These are phyloP conservation scores for Harpagoxenus sublaevis DNA, from an alignment of 2,888 invertebrate species.

Conservation along the genomic window DNA sequence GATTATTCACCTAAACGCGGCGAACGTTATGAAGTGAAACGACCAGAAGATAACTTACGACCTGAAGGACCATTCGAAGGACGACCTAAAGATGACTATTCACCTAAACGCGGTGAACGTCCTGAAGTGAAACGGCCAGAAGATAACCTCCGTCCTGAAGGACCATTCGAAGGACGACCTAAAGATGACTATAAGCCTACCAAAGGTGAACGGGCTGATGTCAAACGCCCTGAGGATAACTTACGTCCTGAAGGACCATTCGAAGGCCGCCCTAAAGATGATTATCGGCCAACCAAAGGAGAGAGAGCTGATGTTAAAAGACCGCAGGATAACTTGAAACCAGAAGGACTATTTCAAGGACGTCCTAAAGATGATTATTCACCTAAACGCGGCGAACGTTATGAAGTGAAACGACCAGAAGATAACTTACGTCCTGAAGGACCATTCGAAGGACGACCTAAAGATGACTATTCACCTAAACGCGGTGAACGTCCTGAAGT, in stretches of 20 bases:
- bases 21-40: too few relatives aligned
- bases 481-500: slow-evolving; percentile 83
- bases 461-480: slow-evolving; percentile 86
- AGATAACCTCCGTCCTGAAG: slow-evolving; percentile 84
- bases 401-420: too few relatives aligned
- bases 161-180: slow-evolving; percentile 85
- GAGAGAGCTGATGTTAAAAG: too few relatives aligned
- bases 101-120: too few relatives aligned
- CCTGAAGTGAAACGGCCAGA: too few relatives aligned
- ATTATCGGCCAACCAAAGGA: too few relatives aligned
- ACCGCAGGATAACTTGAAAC: slow-evolving; percentile 69
- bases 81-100: slow-evolving; percentile 86
- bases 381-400: too few relatives aligned
- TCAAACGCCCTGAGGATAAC: too few relatives aligned
- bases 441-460: slow-evolving; percentile 79
- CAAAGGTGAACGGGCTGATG: too few relatives aligned
- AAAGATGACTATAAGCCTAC: slow-evolving; percentile 65
- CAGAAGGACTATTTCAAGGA: slow-evolving; percentile 88
- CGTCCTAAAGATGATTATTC: slow-evolving; percentile 86
- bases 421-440: slow-evolving; percentile 85
- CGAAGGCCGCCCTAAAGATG: slow-evolving; percentile 84
- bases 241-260: slow-evolving; percentile 85
- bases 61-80: slow-evolving; percentile 88
- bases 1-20: slow-evolving; percentile 76
- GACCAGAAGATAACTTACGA: slow-evolving; percentile 37